phyloP scores from a whole-genome alignment of 37 sponge, comb jelly and placozoan genomes.

The Spongia lamella region DNA sequence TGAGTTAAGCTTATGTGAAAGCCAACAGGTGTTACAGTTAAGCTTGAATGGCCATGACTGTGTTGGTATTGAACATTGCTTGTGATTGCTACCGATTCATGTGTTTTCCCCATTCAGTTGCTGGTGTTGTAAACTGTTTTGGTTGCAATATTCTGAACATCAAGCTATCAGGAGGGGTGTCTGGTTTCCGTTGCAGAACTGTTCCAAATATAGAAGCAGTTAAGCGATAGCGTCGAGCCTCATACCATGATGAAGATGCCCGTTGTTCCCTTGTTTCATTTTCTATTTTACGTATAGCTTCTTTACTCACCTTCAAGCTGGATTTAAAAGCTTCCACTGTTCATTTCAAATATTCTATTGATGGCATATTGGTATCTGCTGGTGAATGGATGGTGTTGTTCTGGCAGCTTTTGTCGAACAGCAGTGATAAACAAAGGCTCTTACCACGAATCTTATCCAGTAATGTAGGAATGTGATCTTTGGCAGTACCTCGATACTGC shows the following conservation, averaged over 20 bases:
- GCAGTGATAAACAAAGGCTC: constrained; percentile 37
- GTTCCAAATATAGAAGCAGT: constrained; percentile 41
- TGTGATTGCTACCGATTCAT: constrained; percentile 14
- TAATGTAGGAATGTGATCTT: constrained; percentile 12
- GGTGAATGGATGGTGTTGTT: too few relatives aligned
- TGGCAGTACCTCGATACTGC: constrained; percentile 18
- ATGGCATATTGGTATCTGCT: too few relatives aligned
- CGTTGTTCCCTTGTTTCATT: constrained; percentile 2
- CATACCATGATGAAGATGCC: constrained; percentile 8
- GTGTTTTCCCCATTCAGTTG: constrained; percentile 23
- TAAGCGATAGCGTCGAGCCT: background rate
- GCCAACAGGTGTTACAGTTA: constrained; percentile 10
- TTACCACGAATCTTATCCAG: constrained; percentile 42
- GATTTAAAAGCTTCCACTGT: constrained; percentile 10
- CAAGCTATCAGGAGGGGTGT: constrained; percentile 14
- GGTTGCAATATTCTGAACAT: constrained; percentile 23
- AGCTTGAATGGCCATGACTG: background rate
- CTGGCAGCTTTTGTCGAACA: constrained; percentile 15
- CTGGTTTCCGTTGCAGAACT: background rate
- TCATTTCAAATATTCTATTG: too few relatives aligned
- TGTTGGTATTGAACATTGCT: constrained; percentile 3
- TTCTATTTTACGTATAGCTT: constrained; percentile 6
- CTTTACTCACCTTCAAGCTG: background rate
- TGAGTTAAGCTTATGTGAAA: constrained; percentile 17
- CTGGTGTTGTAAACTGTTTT: constrained; percentile 15